phyloP scores from a whole-genome alignment of 2,888 invertebrate species.

The Apamea crenata region DNA sequence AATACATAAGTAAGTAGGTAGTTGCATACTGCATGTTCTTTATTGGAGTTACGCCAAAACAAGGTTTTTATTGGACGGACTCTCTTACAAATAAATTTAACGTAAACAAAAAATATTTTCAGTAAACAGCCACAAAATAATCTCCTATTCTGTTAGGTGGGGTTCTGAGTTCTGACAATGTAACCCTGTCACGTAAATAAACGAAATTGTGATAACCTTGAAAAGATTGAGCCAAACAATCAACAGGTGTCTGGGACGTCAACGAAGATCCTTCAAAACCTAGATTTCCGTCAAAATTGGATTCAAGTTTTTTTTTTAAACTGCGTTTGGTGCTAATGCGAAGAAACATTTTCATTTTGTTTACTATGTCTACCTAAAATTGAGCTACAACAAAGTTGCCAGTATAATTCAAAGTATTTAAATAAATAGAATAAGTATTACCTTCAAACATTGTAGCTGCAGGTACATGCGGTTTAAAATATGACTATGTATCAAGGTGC shows the following conservation, averaged over 20 bases:
- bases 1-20: constrained; percentile 4
- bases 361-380: not conserved
- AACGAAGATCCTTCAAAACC: not conserved
- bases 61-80: not conserved
- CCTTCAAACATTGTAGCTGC: not conserved
- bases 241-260: constrained; percentile 19
- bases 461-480: not conserved
- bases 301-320: not conserved
- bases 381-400: not conserved
- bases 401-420: not conserved
- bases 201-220: constrained; percentile 5
- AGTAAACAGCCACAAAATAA: not conserved
- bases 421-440: constrained; percentile 1
- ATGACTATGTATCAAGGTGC: constrained; percentile 12
- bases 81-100: constrained; percentile 3
- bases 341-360: not conserved
- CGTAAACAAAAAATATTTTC: not conserved
- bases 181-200: not conserved
- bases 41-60: constrained; percentile 22
- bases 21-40: constrained; percentile 15
- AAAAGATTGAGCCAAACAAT: constrained; percentile 20
- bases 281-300: not conserved
- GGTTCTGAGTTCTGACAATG: not conserved
- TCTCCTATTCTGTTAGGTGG: not conserved
- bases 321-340: not conserved